Percentiles rank a stretch among this genome's conserved stretches.
These are phyloP conservation scores for Rissa tridactyla DNA, from an alignment of 2,113 vertebrate species.

Conservation along the genomic window DNA sequence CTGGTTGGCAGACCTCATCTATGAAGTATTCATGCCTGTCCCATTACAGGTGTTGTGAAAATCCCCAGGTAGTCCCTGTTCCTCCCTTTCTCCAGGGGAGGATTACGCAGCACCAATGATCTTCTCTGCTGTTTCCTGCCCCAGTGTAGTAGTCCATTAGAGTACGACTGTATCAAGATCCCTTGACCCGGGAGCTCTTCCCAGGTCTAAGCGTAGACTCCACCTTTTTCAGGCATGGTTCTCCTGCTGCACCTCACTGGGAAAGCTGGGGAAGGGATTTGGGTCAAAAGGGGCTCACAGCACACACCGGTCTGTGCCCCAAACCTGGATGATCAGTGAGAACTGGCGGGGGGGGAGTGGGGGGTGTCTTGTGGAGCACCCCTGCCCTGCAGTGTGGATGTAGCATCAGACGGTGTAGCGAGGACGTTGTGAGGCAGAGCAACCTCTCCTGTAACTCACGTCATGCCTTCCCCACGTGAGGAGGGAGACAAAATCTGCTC, in stretches of 20 bases:
- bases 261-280: not conserved
- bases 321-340: not conserved
- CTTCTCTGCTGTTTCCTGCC: not conserved
- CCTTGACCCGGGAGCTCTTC: not conserved
- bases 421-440: not conserved
- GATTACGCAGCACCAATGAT: not conserved
- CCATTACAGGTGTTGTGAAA: not conserved
- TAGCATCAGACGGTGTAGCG: not conserved
- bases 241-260: not conserved
- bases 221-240: not conserved
- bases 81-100: not conserved
- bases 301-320: not conserved
- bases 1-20: not conserved
- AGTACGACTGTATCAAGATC: not conserved
- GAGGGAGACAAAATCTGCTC: not conserved
- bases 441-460: not conserved
- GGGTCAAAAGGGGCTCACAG: not conserved
- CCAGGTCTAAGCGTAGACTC: not conserved
- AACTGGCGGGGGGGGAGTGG: not conserved
- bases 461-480: not conserved
- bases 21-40: not conserved
- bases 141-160: not conserved
- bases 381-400: no score
- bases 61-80: not conserved
- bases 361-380: not conserved